Evolutionary conservation across 2,797 vertebrate genomes (phyloP).

Genomic region (Sebastes steindachneri): DNA sequence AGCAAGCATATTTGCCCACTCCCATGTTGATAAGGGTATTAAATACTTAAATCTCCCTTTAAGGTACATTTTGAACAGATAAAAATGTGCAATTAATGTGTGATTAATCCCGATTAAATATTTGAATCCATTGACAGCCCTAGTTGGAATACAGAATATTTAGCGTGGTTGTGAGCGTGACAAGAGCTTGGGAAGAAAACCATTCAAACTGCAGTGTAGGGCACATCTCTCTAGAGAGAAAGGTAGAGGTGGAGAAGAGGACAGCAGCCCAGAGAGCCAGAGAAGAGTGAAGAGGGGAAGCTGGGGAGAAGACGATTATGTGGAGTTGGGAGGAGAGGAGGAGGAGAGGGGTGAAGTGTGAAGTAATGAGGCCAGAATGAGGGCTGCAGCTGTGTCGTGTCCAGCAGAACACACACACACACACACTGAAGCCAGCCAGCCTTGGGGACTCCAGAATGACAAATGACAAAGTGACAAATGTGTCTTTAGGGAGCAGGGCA

Average conservation of each 20-base stretch:
- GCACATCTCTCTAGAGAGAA: not conserved
- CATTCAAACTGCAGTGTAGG: not conserved
- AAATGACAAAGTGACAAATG: conserved; percentile 77
- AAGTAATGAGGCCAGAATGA: conserved; percentile 71
- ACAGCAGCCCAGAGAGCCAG: not conserved
- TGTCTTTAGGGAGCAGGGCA: conserved; percentile 58
- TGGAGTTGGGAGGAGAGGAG: conserved; percentile 27
- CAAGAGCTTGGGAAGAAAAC: not conserved
- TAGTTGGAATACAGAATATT: not conserved
- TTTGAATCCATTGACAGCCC: too few relatives aligned
- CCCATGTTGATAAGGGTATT: too few relatives aligned
- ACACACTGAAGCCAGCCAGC: conserved; percentile 45
- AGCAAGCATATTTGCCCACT: too few relatives aligned
- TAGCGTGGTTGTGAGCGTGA: not conserved
- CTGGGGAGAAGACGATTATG: conserved; percentile 31
- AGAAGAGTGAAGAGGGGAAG: not conserved
- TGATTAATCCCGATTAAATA: too few relatives aligned
- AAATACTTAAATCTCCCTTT: too few relatives aligned
- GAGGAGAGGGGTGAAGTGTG: conserved; percentile 62
- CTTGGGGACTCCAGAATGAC: conserved; percentile 65
- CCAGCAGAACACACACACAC: conserved; percentile 44
- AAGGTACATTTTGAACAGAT: too few relatives aligned
- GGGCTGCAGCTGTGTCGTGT: conserved; percentile 65
- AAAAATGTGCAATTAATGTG: too few relatives aligned
- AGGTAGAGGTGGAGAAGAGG: not conserved